A percentile compares a stretch with the other conserved stretches of the same genome.
Evolutionary conservation across 2,113 vertebrate genomes (phyloP).

Genomic region (Mus pahari): DNA sequence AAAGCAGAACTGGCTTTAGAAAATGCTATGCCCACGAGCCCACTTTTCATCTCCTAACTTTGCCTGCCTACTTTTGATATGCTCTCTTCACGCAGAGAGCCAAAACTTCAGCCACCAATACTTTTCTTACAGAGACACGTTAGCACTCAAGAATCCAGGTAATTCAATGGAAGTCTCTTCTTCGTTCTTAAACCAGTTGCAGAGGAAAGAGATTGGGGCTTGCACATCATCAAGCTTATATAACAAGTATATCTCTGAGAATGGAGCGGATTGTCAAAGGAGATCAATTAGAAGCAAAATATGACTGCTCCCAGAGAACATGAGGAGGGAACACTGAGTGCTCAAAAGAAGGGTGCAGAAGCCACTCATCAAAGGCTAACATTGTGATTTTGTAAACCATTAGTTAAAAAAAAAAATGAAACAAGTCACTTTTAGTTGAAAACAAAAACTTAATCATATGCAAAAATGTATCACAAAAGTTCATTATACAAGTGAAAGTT

Average conservation of each 20-base stretch:
- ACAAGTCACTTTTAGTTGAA: not conserved
- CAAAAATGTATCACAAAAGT: not conserved
- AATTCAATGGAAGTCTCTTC: not conserved
- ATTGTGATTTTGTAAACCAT: not conserved
- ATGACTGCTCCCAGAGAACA: not conserved
- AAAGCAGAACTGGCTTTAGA: not conserved
- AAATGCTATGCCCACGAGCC: not conserved
- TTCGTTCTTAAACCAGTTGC: not conserved
- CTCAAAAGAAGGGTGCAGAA: not conserved
- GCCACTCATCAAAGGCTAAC: not conserved
- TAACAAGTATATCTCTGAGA: accelerated
- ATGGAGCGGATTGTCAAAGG: accelerated
- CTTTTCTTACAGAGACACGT: not conserved
- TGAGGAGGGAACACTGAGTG: accelerated
- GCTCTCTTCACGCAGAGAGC: not conserved
- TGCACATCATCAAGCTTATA: not conserved
- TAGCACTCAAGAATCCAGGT: not conserved
- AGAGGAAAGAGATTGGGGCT: not conserved
- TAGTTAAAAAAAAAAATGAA: not conserved
- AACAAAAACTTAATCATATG: not conserved
- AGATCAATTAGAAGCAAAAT: too few species aligned
- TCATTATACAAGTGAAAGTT: not conserved
- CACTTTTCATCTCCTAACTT: not conserved
- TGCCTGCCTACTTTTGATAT: not conserved
- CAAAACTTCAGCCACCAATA: not conserved